A percentile compares a stretch with the other conserved stretches of the same genome.
These are phyloP conservation scores for Rutilus rutilus DNA, from an alignment of 2,113 vertebrate species.

Conservation along the genomic window DNA sequence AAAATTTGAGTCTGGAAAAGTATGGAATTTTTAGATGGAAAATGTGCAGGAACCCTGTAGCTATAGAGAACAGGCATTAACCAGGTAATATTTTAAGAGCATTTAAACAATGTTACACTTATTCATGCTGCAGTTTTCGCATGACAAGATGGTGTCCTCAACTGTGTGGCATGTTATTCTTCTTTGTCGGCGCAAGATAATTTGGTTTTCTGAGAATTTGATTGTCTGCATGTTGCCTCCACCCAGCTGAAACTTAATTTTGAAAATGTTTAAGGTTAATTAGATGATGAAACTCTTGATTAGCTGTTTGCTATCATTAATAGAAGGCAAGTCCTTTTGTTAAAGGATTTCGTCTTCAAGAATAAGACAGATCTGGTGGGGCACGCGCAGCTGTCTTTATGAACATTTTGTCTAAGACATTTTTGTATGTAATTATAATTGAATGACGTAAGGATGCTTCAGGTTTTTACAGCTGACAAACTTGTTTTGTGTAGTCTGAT, in stretches of 20 bases:
- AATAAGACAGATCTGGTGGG: background rate
- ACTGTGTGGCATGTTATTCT: slow-evolving; percentile 8
- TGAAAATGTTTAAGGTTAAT: slow-evolving; percentile 13
- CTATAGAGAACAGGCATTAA: background rate
- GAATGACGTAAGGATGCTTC: background rate
- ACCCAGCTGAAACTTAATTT: background rate
- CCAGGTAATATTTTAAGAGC: background rate
- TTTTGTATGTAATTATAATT: background rate
- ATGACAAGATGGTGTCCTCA: background rate
- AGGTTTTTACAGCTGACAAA: background rate
- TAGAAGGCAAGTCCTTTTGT: background rate
- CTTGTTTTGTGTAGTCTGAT: background rate
- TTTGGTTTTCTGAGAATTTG: background rate
- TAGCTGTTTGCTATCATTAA: background rate
- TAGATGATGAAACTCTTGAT: slow-evolving; percentile 2
- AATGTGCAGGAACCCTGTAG: background rate
- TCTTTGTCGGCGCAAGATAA: background rate
- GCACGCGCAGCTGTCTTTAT: background rate
- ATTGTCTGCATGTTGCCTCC: slow-evolving; percentile 1
- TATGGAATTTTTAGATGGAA: no score
- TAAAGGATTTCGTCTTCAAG: background rate
- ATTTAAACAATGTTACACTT: background rate
- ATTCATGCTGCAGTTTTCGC: background rate
- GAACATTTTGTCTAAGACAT: background rate
- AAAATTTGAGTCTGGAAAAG: no score